Conservation (phyloP, 1,140 invertebrate species). For the Drosophila tani region DNA sequence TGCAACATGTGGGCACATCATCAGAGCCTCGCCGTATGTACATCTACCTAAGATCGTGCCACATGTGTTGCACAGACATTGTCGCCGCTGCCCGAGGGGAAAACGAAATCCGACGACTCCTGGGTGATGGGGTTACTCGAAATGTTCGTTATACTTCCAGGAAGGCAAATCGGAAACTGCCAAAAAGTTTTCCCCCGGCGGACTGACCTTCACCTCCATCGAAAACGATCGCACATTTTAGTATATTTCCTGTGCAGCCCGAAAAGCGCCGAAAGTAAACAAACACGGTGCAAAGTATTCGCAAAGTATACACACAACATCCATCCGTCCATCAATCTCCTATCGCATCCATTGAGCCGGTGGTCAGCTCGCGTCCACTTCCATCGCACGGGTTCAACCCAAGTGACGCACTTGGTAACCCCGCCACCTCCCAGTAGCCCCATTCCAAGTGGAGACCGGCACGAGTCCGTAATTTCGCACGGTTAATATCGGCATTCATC, state of each 20-base stretch:
- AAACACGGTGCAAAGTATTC: slow-evolving; percentile 53
- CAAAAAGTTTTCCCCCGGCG: slow-evolving; percentile 15
- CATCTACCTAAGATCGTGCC: slow-evolving; percentile 67
- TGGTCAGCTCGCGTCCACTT: slow-evolving; percentile 25
- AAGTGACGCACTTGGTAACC: slow-evolving; percentile 49
- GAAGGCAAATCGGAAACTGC: slow-evolving; percentile 41
- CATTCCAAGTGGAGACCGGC: slow-evolving; percentile 36
- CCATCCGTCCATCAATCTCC: slow-evolving; percentile 13
- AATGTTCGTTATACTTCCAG: slow-evolving; percentile 29
- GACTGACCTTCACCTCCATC: slow-evolving; percentile 47
- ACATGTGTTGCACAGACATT: slow-evolving; percentile 73
- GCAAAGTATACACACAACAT: slow-evolving; percentile 39
- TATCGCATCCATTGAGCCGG: slow-evolving; percentile 21
- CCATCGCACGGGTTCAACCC: slow-evolving; percentile 20
- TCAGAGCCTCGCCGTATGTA: slow-evolving; percentile 22
- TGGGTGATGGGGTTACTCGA: slow-evolving; percentile 33
- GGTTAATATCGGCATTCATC: slow-evolving; percentile 25
- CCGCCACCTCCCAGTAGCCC: slow-evolving; percentile 11
- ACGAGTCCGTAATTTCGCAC: slow-evolving; percentile 61
- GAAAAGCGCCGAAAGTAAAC: slow-evolving; percentile 30
- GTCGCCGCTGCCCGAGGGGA: slow-evolving; percentile 24
- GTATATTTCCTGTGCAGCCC: slow-evolving; percentile 55
- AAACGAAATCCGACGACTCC: slow-evolving; percentile 34
- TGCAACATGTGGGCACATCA: slow-evolving; percentile 72
- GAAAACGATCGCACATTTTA: slow-evolving; percentile 4